These are phyloP conservation scores for Arothron firmamentum DNA, from an alignment of 2,113 vertebrate genomes.

Conservation along the genomic window DNA sequence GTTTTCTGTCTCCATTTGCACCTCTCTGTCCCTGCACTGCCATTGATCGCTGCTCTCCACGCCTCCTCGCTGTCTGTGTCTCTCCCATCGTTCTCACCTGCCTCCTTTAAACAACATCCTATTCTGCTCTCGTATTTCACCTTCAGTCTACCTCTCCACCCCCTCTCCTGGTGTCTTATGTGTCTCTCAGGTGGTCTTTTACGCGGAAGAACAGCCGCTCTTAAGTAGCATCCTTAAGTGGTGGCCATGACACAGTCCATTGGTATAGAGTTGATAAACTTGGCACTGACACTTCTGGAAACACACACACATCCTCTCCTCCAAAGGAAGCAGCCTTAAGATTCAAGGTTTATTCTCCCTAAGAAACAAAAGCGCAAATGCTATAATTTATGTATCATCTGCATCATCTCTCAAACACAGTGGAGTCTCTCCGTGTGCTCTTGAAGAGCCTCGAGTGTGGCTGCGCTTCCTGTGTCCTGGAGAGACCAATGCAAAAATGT, in stretches of 20 bases:
- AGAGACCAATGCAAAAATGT: neutral
- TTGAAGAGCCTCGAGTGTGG: neutral
- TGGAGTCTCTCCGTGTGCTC: neutral
- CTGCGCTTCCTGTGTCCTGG: neutral
- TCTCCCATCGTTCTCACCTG: slow-evolving; percentile 1
- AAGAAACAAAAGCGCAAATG: too few relatives aligned
- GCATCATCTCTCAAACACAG: too few relatives aligned
- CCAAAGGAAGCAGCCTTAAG: too few relatives aligned
- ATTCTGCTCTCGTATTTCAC: slow-evolving; percentile 4
- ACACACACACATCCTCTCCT: too few relatives aligned
- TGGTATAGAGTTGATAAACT: too few relatives aligned
- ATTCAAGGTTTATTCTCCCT: too few relatives aligned
- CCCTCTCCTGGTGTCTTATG: slow-evolving; percentile 5
- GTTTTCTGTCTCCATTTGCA: slow-evolving; percentile 15
- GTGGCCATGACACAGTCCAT: slow-evolving; percentile 12
- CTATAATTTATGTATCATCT: too few relatives aligned
- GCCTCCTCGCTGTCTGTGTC: neutral
- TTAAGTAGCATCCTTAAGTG: slow-evolving; percentile 45
- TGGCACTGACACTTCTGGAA: too few relatives aligned
- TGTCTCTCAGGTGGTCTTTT: slow-evolving; percentile 33
- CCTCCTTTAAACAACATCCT: slow-evolving; percentile 17
- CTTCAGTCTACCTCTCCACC: slow-evolving; percentile 2
- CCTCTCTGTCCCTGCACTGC: slow-evolving; percentile 8
- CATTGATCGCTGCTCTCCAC: neutral
- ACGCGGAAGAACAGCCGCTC: slow-evolving; percentile 42